Base-by-base conservation (phyloP, 2,113 vertebrate genomes). In the Marcusenius ussheri region DNA sequence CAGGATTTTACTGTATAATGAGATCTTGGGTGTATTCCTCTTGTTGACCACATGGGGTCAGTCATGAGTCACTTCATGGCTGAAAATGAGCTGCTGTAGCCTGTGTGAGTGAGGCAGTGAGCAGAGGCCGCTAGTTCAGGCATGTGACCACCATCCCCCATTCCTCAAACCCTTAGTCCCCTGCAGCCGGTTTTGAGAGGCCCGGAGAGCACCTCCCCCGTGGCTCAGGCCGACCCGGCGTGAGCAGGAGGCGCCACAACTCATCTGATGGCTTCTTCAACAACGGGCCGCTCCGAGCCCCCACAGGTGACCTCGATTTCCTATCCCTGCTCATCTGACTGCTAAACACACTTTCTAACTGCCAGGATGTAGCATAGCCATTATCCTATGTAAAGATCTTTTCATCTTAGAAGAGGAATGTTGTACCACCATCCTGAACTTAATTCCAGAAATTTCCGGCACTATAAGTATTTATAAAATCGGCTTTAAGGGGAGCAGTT, bases 201-300 rank as follows among this genome's bases (percentile, higher is more conserved):
- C 98, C 99, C 96, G 97, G 97, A 95, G 98, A 99, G 93, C 97
- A 98, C 94, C 97, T 97, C 94, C 95, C 97, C 90, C 96, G 98
- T 93, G 97, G 97, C 95, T 98, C 99, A 90, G 95, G 97, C 93
- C 96, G 97, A 94, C 97, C 97, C 91, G 95, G 97, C 89, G 96
- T 97, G 95, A 99, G 96, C 96, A 97, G 98, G 91, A 97, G 98
- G 92, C 96, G 98, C 94, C 98, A 99, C 96, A 99, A 99, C 95
- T 99, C 98, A 74, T 99, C 98, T 0, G 98, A 99, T 96, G 98
- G 98, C 90, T 99, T 99, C 95, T 99, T 99, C 95, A 99, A 98
- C 96, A 99, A 99, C 91, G 98, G 98, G 92, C 96, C 97, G 87
- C 96, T 99, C 91, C 96, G 98, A 83, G 96, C 98, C 91, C 95